Conservation (phyloP, 2,888 invertebrate genomes). For the Cremastinae sp. region DNA sequence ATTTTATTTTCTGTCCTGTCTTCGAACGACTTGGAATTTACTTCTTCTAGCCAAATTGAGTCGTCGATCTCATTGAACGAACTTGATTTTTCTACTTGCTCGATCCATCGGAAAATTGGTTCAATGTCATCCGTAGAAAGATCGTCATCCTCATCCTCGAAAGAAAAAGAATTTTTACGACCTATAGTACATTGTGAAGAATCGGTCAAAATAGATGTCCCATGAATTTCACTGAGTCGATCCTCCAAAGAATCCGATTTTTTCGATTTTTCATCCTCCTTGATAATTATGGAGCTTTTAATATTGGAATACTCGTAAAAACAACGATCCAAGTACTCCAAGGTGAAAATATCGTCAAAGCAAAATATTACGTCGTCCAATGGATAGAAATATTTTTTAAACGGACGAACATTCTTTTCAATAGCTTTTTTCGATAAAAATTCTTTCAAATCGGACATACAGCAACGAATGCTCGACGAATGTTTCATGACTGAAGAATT, state of each 20-base stretch:
- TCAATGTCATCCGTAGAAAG: constrained; percentile 18
- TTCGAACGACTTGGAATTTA: constrained; percentile 44
- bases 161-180: not conserved
- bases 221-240: constrained; percentile 19
- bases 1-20: too few relatives aligned
- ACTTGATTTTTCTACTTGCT: constrained; percentile 49
- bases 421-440: too few relatives aligned
- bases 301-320: not conserved
- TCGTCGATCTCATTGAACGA: constrained; percentile 4
- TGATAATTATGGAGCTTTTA: too few relatives aligned
- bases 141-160: constrained; percentile 20
- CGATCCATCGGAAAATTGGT: constrained; percentile 37
- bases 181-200: not conserved
- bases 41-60: constrained; percentile 13
- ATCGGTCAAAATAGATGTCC: constrained; percentile 20
- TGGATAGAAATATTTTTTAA: not conserved
- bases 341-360: constrained; percentile 35
- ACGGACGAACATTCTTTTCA: not conserved
- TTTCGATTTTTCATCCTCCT: not conserved
- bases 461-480: constrained; percentile 1
- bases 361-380: constrained; percentile 25
- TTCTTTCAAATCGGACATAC: not conserved
- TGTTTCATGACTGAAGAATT: not conserved
- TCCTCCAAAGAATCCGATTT: constrained; percentile 23
- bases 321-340: constrained; percentile 28